phyloP scores from a whole-genome alignment of 2,888 invertebrate genomes.

The Acleris sparsana region DNA sequence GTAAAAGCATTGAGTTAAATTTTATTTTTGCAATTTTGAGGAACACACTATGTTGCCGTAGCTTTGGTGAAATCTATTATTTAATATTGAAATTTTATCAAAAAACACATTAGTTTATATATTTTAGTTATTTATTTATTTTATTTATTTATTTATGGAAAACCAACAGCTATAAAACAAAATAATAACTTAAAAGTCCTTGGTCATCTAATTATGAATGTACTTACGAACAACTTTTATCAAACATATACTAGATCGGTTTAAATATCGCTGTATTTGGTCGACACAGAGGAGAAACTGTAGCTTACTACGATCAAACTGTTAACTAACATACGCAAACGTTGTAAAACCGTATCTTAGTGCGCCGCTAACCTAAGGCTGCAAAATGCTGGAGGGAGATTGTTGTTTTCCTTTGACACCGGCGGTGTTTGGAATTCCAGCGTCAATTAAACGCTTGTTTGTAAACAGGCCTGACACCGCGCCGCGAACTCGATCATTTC shows the following conservation, averaged over 20 bases:
- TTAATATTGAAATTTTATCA: too few relatives aligned
- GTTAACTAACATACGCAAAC: slow-evolving; percentile 17
- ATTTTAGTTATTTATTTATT: too few relatives aligned
- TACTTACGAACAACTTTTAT: too few relatives aligned
- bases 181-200: too few relatives aligned
- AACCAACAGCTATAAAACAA: too few relatives aligned
- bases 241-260: too few relatives aligned
- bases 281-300: background rate
- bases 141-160: too few relatives aligned
- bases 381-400: slow-evolving; percentile 50
- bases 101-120: too few relatives aligned
- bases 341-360: slow-evolving; percentile 44
- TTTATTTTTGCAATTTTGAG: slow-evolving; percentile 8
- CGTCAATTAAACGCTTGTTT: slow-evolving; percentile 76
- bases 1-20: slow-evolving; percentile 25
- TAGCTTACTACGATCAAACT: slow-evolving; percentile 17
- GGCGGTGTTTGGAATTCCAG: slow-evolving; percentile 72
- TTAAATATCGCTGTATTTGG: too few relatives aligned
- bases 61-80: background rate
- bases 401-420: slow-evolving; percentile 66
- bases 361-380: slow-evolving; percentile 41
- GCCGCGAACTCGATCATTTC: slow-evolving; percentile 61
- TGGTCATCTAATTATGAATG: too few relatives aligned
- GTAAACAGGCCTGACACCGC: slow-evolving; percentile 68
- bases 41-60: background rate